Evolutionary conservation across 2,888 invertebrate genomes (phyloP).

Genomic region (Congeria kusceri): DNA sequence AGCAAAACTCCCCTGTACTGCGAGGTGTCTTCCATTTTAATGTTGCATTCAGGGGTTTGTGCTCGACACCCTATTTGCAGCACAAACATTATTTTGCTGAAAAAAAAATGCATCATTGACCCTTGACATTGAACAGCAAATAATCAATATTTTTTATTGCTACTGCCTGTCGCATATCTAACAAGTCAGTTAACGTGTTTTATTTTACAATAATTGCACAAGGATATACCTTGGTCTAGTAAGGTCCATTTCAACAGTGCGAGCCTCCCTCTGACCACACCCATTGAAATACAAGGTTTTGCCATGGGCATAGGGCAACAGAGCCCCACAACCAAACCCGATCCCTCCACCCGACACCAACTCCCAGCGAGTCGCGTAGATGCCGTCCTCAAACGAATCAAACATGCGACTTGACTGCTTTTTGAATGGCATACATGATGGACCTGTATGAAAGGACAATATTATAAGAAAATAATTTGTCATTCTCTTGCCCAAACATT

Average conservation of each 20-base stretch:
- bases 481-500: no score
- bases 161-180: neutral
- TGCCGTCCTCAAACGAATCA: conserved; percentile 84
- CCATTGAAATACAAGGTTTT: conserved; percentile 85
- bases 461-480: neutral
- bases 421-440: conserved; percentile 72
- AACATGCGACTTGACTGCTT: conserved; percentile 72
- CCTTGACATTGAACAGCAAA: neutral
- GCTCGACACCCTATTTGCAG: conserved; percentile 84
- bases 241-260: conserved; percentile 84
- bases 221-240: conserved; percentile 80
- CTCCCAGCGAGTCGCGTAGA: conserved; percentile 81
- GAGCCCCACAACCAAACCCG: conserved; percentile 85
- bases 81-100: conserved; percentile 85
- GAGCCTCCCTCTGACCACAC: conserved; percentile 84
- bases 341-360: conserved; percentile 84
- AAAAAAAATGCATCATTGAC: conserved; percentile 44
- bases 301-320: conserved; percentile 85
- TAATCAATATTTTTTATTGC: no score
- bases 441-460: conserved; percentile 61
- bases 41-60: conserved; percentile 83
- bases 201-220: neutral
- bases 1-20: conserved; percentile 81
- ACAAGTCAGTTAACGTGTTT: neutral
- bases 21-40: conserved; percentile 75